These are phyloP conservation scores for Mimachlamys varia DNA, from an alignment of 2,888 invertebrate genomes.

Conservation along the genomic window DNA sequence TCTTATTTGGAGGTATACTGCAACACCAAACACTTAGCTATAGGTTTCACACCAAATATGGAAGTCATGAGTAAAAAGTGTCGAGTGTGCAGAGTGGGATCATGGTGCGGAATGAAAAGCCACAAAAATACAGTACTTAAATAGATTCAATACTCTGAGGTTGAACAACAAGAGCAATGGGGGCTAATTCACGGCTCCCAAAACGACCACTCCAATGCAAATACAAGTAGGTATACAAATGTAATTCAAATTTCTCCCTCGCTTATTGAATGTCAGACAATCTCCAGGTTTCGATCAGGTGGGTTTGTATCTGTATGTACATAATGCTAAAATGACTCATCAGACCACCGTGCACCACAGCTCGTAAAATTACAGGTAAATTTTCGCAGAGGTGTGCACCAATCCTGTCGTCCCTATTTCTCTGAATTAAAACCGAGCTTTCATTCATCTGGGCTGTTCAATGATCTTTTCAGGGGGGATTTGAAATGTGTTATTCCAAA, in stretches of 20 bases:
- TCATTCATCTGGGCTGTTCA: neutral
- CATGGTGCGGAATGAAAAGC: neutral
- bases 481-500: neutral
- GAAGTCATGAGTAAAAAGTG: neutral
- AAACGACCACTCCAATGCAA: neutral
- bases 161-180: neutral
- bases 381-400: neutral
- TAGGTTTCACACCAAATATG: neutral
- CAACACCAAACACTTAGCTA: neutral
- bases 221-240: neutral
- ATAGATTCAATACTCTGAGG: neutral
- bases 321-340: neutral
- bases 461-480: neutral
- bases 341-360: neutral
- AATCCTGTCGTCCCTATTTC: neutral
- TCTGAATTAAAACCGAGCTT: neutral
- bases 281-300: neutral
- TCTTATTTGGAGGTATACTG: neutral
- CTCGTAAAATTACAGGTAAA: slow-evolving; percentile 26
- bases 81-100: neutral
- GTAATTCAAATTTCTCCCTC: neutral
- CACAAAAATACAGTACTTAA: neutral
- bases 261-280: slow-evolving; percentile 28
- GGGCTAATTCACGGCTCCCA: neutral
- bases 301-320: neutral